These are phyloP conservation scores for Podarcis cretensis DNA, from an alignment of 2,113 vertebrate genomes.

Conservation along the genomic window DNA sequence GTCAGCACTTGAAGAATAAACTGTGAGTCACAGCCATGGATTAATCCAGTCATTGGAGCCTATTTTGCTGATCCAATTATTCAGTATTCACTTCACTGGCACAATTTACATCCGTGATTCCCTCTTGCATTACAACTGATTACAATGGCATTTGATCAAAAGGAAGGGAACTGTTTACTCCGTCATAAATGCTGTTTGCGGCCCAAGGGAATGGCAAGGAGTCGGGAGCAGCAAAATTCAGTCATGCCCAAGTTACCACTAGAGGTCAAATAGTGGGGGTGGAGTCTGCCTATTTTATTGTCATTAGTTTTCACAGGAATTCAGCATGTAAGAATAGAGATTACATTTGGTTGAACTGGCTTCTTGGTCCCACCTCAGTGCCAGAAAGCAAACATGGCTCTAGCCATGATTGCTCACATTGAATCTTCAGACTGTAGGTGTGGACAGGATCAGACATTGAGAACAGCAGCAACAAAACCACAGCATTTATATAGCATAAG, in stretches of 20 bases:
- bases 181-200: background rate
- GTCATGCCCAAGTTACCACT: background rate
- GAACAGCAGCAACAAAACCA: background rate
- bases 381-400: background rate
- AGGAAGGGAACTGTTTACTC: conserved; percentile 30
- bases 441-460: background rate
- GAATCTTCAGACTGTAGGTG: background rate
- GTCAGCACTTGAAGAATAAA: conserved; percentile 49
- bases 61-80: conserved; percentile 61
- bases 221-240: background rate
- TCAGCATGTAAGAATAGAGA: background rate
- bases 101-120: conserved; percentile 49
- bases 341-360: background rate
- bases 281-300: background rate
- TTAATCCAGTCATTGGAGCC: conserved; percentile 44
- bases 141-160: conserved; percentile 50
- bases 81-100: conserved; percentile 55
- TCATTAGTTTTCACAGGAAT: background rate
- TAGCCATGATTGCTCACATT: background rate
- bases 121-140: conserved; percentile 29
- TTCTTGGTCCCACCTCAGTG: background rate
- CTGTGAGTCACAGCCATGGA: conserved; percentile 62
- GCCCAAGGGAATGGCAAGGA: background rate
- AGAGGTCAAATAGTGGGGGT: background rate
- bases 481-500: no score